Percentiles rank a stretch among this genome's conserved stretches.
phyloP scores from a whole-genome alignment of 2,888 invertebrate species.

The Oxyteleia sp. region DNA sequence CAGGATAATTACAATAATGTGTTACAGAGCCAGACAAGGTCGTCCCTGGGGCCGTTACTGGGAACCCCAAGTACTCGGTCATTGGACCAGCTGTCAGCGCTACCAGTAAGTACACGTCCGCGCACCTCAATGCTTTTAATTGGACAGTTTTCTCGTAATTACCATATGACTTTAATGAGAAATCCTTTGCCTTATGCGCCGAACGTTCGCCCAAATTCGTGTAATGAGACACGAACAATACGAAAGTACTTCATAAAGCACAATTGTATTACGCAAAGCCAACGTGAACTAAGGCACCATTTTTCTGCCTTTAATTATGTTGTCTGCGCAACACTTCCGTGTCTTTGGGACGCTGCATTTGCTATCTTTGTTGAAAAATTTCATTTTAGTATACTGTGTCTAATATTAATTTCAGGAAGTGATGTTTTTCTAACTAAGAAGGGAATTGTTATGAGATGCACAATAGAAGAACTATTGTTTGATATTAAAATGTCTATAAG shows the following conservation, averaged over 20 bases:
- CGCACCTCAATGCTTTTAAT: constrained; percentile 55
- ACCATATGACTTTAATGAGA: constrained; percentile 54
- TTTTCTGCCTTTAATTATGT: not conserved
- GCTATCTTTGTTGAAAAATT: too few species aligned
- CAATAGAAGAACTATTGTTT: too few species aligned
- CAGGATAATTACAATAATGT: constrained; percentile 87
- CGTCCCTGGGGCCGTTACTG: constrained; percentile 86
- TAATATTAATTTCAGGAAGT: too few species aligned
- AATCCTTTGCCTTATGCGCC: constrained; percentile 42
- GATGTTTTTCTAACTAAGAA: too few species aligned
- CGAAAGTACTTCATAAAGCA: constrained; percentile 14
- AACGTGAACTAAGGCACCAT: not conserved
- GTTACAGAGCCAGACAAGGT: constrained; percentile 87
- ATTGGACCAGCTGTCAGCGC: constrained; percentile 92
- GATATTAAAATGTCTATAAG: too few species aligned
- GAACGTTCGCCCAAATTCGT: constrained; percentile 20
- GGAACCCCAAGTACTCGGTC: constrained; percentile 88
- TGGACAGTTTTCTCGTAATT: constrained; percentile 65
- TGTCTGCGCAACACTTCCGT: not conserved
- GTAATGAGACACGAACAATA: constrained; percentile 44
- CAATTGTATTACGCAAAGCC: constrained; percentile 19
- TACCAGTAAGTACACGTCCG: constrained; percentile 90
- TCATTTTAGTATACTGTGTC: too few species aligned
- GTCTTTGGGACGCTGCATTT: not conserved
- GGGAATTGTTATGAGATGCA: too few species aligned